Conservation (phyloP, 1,140 invertebrate species). For the Amphibalanus amphitrite region DNA sequence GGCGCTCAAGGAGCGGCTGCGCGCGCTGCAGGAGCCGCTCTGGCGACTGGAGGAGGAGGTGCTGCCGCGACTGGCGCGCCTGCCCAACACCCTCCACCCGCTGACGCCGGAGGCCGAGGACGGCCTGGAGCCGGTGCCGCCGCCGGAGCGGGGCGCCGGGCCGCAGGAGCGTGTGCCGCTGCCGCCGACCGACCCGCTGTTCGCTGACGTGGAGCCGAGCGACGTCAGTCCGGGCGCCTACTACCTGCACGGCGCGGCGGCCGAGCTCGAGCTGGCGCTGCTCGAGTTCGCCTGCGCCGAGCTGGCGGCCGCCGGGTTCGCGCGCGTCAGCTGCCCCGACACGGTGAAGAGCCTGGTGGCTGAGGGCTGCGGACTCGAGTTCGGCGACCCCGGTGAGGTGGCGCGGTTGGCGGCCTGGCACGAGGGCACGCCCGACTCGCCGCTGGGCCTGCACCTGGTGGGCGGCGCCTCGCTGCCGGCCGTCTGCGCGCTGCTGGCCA, state of each 20-base stretch:
- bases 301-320: slow-evolving; percentile 31
- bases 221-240: slow-evolving; percentile 35
- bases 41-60: background rate
- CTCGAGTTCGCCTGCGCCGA: slow-evolving; percentile 33
- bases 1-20: background rate
- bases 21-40: background rate
- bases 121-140: background rate
- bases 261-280: slow-evolving; percentile 41
- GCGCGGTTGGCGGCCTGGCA: slow-evolving; percentile 35
- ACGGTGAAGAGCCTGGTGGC: slow-evolving; percentile 44
- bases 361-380: slow-evolving; percentile 43
- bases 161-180: background rate
- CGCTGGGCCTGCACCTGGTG: slow-evolving; percentile 39
- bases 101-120: background rate
- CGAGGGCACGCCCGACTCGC: slow-evolving; percentile 27
- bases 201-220: background rate
- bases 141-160: background rate
- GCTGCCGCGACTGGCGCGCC: background rate
- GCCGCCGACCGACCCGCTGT: background rate
- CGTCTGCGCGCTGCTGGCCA: slow-evolving; percentile 43
- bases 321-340: slow-evolving; percentile 42
- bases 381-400: slow-evolving; percentile 30
- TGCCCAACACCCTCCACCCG: background rate
- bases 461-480: slow-evolving; percentile 41
- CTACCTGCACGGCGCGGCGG: slow-evolving; percentile 41